A percentile compares a stretch with the other conserved stretches of the same genome.
These are phyloP conservation scores for Varanus salvator DNA, from an alignment of 2,113 vertebrate genomes.

Conservation along the genomic window DNA sequence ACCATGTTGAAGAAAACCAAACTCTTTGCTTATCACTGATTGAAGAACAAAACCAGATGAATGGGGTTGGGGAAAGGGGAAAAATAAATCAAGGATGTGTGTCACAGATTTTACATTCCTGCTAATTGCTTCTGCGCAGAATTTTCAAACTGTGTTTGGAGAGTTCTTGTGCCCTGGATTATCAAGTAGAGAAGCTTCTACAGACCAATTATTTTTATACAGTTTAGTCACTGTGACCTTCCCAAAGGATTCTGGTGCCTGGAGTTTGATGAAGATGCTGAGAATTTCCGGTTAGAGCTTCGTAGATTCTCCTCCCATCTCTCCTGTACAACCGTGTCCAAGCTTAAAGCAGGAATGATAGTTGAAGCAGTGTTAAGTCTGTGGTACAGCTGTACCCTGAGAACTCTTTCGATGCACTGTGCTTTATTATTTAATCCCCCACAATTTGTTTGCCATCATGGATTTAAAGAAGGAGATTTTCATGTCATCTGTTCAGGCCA, in stretches of 20 bases:
- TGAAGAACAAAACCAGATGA: not conserved
- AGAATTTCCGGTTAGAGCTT: no score
- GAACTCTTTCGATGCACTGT: not conserved
- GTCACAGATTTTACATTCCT: not conserved
- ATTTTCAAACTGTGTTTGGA: not conserved
- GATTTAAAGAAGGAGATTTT: slow-evolving; percentile 45
- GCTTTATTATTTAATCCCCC: slow-evolving; percentile 38
- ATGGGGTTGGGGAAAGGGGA: not conserved
- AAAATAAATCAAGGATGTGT: slow-evolving; percentile 34
- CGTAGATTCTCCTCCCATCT: no score
- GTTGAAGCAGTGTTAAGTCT: not conserved
- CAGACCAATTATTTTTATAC: not conserved
- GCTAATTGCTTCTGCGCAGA: not conserved
- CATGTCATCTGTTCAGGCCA: slow-evolving; percentile 50
- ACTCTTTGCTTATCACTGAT: no score
- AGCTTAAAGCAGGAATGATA: not conserved
- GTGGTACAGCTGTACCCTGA: not conserved
- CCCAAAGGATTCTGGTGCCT: not conserved
- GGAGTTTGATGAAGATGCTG: not conserved
- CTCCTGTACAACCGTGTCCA: not conserved
- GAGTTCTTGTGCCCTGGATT: not conserved
- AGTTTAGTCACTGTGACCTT: not conserved
- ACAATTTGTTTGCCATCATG: slow-evolving; percentile 35
- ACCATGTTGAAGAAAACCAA: not conserved
- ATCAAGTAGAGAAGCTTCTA: not conserved